Percentiles rank a stretch among this genome's conserved stretches.
phyloP scores from a whole-genome alignment of 2,888 invertebrate species.

The Ellobium chinense region DNA sequence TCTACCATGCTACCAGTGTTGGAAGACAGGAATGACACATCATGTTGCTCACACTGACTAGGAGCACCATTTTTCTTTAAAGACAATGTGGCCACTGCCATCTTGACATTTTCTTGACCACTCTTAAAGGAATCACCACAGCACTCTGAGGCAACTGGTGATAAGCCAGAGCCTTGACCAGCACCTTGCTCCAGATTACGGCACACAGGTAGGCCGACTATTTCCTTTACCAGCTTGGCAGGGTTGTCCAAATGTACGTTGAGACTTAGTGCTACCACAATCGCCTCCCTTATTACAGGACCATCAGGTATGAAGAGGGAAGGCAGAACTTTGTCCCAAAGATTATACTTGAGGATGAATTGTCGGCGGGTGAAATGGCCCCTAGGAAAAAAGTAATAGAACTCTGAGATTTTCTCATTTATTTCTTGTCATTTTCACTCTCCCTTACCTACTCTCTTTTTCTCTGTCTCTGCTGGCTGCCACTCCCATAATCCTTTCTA shows the following conservation, averaged over 20 bases:
- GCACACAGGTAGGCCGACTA: neutral
- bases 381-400: slow-evolving; percentile 51
- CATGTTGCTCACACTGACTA: neutral
- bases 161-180: neutral
- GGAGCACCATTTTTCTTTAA: neutral
- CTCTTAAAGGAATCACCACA: neutral
- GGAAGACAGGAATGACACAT: too few species aligned
- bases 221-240: slow-evolving; percentile 28
- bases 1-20: too few species aligned
- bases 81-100: neutral
- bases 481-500: too few species aligned
- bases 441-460: too few species aligned
- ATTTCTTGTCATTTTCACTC: too few species aligned
- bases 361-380: slow-evolving; percentile 53
- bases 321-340: slow-evolving; percentile 53
- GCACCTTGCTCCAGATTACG: neutral
- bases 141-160: too few species aligned
- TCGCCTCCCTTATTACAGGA: slow-evolving; percentile 16
- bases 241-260: slow-evolving; percentile 34
- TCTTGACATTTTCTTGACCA: neutral
- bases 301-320: slow-evolving; percentile 40
- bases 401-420: too few species aligned
- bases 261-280: slow-evolving; percentile 38
- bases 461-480: too few species aligned
- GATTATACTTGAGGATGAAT: slow-evolving; percentile 53